Evolutionary conservation across 2,797 vertebrate species (phyloP), one percentile per base, ranked within the genome.

Genomic region (Sebastes taczanowskii): DNA sequence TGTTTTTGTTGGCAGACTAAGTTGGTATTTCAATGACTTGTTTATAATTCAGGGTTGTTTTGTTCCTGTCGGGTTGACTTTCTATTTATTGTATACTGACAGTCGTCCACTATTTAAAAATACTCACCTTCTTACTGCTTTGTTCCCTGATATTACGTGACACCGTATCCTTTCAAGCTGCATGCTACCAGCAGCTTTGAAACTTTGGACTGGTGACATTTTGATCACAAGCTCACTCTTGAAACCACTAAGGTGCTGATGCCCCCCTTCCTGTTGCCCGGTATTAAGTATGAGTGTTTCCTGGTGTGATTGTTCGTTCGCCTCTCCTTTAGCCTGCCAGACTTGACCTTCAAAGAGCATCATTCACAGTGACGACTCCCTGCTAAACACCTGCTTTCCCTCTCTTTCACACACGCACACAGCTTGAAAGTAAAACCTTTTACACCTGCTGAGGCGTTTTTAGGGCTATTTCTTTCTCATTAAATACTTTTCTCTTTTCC

Each of bases 331-430:
- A 56, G 81, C 80, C 68, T 72, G 78, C 42, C 69, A 72, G 79
- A 29, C 69, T 80, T 80, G 83, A 91, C 88, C 87, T 91, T 92
- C 91, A 88, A 81, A 86, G 77, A 71, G 65, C 84, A 80, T 84
- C 80, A 73, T 78, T 86, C 69, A 82, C 60, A 66, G 72, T 32
- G 60, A 71, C 7, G 46, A 53, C 73, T 83, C 64, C 64, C 77
- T 38, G 68, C 81, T 70, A 78, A 83, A 87, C 42, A 46, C 42
- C 16, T 46, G 42, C 42, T 46, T 46, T 46, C 42, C 0, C 14
- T 42, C 38, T 16, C 38, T 16, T 42, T 16, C 38, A 42, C 38
- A 42, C 38, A 7, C 38, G 6, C 49, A 52, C 49, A 52, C 49
- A n/a, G 20, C 16, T 7, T 46, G 4, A 46, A 46, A 46, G 42